Evolutionary conservation across 2,797 vertebrate genomes (phyloP), one percentile per base, ranked within the genome.

Genomic region (Liasis olivaceus): DNA sequence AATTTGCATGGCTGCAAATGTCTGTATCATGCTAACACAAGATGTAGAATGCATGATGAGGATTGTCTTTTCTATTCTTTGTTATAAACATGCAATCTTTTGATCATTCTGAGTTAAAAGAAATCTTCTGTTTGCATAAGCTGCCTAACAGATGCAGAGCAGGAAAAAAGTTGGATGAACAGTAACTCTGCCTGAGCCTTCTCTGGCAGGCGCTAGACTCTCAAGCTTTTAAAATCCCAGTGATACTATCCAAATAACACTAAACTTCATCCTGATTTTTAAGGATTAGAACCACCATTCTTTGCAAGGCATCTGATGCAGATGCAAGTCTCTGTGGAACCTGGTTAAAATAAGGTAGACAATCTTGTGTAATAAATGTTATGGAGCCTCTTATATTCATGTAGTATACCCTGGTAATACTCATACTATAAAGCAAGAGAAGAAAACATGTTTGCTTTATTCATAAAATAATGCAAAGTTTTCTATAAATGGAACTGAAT

Each of bases 301-400:
- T 90, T 72, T 93, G 72, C 86, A 92, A 91, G 42, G 88, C 84
- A 62, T 59, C 91, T 63, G 88, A 90, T 47, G 22, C 64, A 63
- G 66, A 88, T 90, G 87, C 59, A 87, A 88, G 64, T 92, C 90
- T n/a, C 4, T 88, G 88, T 14, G 60, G 93, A 62, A 93, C 89
- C 54, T 54, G 12, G 63, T 94, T 94, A 92, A 93, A 93, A 59
- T 87, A 72, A 84, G 91, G 90, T 42, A 93, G 64, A 60, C 88
- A 85, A 90, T 93, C 88, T 90, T 72, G 36, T 84, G 64, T 93
- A 88, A 92, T 94, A 81, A 93, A 91, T 86, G 66, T 64, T 26
- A 85, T 93, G 14, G 63, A n/a, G 36, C 81, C 22, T 63, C 60
- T 17, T 56, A 87, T 42, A 5, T 81, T 90, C 9, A 8, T 89